Evolutionary conservation across 35 echinoderm and acorn worm species (phyloP).

Genomic region (Holothuria glaberrima): DNA sequence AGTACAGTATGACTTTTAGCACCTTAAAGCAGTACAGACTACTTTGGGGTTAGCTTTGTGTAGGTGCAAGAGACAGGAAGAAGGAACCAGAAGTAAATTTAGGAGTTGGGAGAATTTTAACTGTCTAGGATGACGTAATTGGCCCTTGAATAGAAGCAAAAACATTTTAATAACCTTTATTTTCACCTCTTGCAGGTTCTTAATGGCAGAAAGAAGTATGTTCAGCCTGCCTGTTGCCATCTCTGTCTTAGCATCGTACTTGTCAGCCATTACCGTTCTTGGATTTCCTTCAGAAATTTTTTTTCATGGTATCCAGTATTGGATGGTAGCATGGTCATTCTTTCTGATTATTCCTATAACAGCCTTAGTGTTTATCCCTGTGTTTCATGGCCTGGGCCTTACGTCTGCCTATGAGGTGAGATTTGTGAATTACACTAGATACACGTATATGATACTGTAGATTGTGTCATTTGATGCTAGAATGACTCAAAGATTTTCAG

Average conservation of each 20-base stretch:
- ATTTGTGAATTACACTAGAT: neutral
- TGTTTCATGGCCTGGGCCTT: conserved; percentile 80
- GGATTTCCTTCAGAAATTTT: conserved; percentile 89
- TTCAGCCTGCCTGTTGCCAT: conserved; percentile 92
- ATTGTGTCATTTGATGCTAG: too few relatives aligned
- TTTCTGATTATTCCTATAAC: conserved; percentile 87
- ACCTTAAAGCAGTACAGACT: too few relatives aligned
- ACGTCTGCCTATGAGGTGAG: conserved; percentile 92
- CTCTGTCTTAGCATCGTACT: conserved; percentile 86
- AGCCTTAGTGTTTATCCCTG: conserved; percentile 81
- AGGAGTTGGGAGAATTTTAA: too few relatives aligned
- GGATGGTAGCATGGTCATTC: conserved; percentile 84
- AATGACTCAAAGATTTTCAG: too few relatives aligned
- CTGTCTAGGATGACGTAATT: too few relatives aligned
- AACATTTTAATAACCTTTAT: too few relatives aligned
- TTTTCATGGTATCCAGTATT: conserved; percentile 89
- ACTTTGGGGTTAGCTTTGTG: too few relatives aligned
- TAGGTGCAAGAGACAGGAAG: too few relatives aligned
- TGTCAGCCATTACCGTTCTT: conserved; percentile 93
- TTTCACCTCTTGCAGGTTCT: conserved; percentile 36
- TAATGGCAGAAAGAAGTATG: conserved; percentile 98
- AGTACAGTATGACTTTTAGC: too few relatives aligned
- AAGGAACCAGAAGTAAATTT: too few relatives aligned
- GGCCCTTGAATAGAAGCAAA: too few relatives aligned
- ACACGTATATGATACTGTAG: too few relatives aligned